phyloP scores from a whole-genome alignment of 2,888 invertebrate genomes.

The Cerceris ruficornis region DNA sequence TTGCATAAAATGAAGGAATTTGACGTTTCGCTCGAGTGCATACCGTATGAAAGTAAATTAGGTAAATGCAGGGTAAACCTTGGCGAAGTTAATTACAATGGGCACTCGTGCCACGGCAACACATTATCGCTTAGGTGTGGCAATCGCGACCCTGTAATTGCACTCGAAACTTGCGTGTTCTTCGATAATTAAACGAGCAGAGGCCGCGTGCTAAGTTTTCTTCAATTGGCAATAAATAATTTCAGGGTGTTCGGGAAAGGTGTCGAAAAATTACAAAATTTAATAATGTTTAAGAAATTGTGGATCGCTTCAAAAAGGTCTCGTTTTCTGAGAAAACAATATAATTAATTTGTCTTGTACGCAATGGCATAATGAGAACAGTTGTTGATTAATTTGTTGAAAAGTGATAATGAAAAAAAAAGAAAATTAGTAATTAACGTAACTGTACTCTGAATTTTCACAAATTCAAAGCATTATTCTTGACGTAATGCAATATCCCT shows the following conservation, averaged over 20 bases:
- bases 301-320: too few species aligned
- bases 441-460: too few species aligned
- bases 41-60: constrained; percentile 22
- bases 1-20: not conserved
- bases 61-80: constrained; percentile 31
- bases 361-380: too few species aligned
- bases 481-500: too few species aligned
- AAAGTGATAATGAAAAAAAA: too few species aligned
- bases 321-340: too few species aligned
- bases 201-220: constrained; percentile 11
- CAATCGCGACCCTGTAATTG: constrained; percentile 29
- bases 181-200: constrained; percentile 41
- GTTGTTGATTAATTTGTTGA: too few species aligned
- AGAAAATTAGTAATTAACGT: too few species aligned
- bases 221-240: not conserved
- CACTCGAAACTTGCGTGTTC: constrained; percentile 44
- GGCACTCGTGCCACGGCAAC: constrained; percentile 13
- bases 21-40: not conserved
- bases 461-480: too few species aligned
- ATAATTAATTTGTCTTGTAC: too few species aligned
- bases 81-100: constrained; percentile 26
- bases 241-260: not conserved
- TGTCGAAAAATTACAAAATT: not conserved
- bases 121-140: constrained; percentile 34
- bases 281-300: not conserved